These are phyloP conservation scores for Romanomermis culicivorax DNA, from an alignment of 2,888 invertebrate species.

Conservation along the genomic window DNA sequence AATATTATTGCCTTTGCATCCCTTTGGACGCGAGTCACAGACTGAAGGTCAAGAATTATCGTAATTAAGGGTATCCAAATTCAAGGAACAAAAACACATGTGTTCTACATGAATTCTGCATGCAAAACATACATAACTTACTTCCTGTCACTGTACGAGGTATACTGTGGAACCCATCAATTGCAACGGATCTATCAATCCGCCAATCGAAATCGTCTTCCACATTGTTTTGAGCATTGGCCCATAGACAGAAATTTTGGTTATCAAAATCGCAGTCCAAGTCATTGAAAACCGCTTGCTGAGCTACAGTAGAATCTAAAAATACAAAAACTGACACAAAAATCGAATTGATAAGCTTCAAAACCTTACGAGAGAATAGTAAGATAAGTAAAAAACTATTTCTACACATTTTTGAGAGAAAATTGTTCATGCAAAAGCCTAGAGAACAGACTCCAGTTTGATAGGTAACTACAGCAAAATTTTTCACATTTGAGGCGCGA, in stretches of 20 bases:
- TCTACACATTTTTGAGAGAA: neutral
- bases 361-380: neutral
- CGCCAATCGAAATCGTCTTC: slow-evolving; percentile 11
- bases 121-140: too few relatives aligned
- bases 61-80: too few relatives aligned
- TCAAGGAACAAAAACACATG: too few relatives aligned
- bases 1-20: too few relatives aligned
- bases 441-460: too few relatives aligned
- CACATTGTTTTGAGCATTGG: slow-evolving; percentile 5
- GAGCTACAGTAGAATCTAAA: neutral
- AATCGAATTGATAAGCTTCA: neutral
- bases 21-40: too few relatives aligned
- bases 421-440: too few relatives aligned
- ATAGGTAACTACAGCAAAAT: too few relatives aligned
- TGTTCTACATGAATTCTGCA: too few relatives aligned
- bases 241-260: slow-evolving; percentile 9
- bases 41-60: too few relatives aligned
- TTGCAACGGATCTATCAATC: slow-evolving; percentile 1
- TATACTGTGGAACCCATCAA: slow-evolving; percentile 10
- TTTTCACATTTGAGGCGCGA: too few relatives aligned
- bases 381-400: neutral
- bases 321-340: neutral
- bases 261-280: slow-evolving; percentile 10
- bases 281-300: too few relatives aligned
- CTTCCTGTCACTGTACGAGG: slow-evolving; percentile 9